Base-by-base conservation (phyloP, 2,113 vertebrate species). In the Gadus chalcogrammus region DNA sequence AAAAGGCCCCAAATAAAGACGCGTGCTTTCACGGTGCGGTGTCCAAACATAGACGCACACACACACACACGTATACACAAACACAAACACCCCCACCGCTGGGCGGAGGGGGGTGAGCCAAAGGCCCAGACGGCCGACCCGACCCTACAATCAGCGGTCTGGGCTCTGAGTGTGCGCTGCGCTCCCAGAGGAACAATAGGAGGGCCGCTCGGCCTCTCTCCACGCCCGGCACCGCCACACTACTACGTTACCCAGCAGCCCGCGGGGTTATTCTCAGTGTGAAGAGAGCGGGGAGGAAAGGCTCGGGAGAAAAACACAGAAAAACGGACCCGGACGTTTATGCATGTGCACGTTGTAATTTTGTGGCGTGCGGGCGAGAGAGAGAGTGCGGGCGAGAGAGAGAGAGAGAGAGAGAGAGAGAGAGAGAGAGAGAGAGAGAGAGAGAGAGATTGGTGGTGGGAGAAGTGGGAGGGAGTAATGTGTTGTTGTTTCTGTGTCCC, bases 261-360 rank as follows among this genome's bases (percentile, higher is more conserved):
- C 9, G 74, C 55, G 2, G 81, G 82, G 90, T 90, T 91, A 90
- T 91, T 90, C 88, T 78, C 82, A 90, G 88, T 64, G 53, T 74
- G 73, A 78, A n/a, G n/a, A n/a, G n/a, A 53, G 15, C 8, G 15
- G 15, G 48, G 48, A 53, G 8, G 15, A 56, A 24, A 24, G 22
- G 22, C 22, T 24, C 22, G n/a, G n/a, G 15, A 56, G 53, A 17
- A 17, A 56, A 56, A 53, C 8, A 53, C 8, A 1, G 15, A 4
- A 85, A 87, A 90, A 91, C 87, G 81, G 84, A 80, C 81, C 56
- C 74, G 74, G 79, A 87, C 77, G 68, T 85, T 87, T 85, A 83
- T 82, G 80, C 87, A 88, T 88, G 85, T 84, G 86, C 84, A 91
- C 81, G 18, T 87, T 90, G 87, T 90, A 90, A 92, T 92, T 92